Conservation (phyloP, 1,140 invertebrate species). For the Parasteatoda tepidariorum region DNA sequence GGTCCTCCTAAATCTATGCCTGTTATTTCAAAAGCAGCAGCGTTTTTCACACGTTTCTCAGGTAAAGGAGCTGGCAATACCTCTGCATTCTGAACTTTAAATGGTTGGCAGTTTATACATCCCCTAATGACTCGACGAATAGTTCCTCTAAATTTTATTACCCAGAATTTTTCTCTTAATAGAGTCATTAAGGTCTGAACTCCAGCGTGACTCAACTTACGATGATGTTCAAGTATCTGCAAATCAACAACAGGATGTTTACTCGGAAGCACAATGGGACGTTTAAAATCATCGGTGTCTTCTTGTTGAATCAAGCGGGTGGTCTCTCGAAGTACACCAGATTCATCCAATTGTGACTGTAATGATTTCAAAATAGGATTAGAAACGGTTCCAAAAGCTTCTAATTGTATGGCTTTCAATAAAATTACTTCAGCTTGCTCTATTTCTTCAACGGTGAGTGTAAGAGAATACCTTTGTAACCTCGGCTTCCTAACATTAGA, state of each 20-base stretch:
- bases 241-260: not conserved
- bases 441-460: slow-evolving; percentile 5
- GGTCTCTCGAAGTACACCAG: slow-evolving; percentile 3
- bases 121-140: not conserved
- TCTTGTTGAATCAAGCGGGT: not conserved
- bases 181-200: slow-evolving; percentile 1
- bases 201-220: not conserved
- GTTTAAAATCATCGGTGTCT: not conserved
- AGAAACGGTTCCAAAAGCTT: not conserved
- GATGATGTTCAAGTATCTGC: not conserved
- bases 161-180: not conserved
- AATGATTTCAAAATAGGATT: not conserved
- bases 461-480: not conserved
- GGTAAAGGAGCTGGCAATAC: not conserved
- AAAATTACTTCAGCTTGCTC: slow-evolving; percentile 6
- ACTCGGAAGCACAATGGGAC: not conserved
- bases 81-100: not conserved
- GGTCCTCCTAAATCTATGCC: not conserved
- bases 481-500: not conserved
- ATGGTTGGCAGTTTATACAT: not conserved
- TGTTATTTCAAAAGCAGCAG: not conserved
- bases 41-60: not conserved
- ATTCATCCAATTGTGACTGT: not conserved
- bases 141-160: not conserved
- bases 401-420: not conserved